Evolutionary conservation across 2,888 invertebrate genomes (phyloP), one percentile per base, ranked within the genome.

Genomic region (Diplazon laetatorius): DNA sequence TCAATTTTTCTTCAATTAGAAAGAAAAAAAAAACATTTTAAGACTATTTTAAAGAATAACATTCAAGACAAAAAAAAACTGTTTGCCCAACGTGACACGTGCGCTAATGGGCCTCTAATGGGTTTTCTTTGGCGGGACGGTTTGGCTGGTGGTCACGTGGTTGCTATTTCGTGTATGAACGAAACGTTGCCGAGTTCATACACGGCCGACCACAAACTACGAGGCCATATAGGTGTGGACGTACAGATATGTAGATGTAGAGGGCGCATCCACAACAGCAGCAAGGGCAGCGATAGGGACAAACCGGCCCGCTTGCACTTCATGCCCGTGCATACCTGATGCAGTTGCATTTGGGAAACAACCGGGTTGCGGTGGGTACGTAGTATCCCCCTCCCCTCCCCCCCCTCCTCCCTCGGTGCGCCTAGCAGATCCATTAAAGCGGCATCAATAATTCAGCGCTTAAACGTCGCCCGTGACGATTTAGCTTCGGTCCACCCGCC

Each of bases 361-460:
- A 52, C 69, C 68, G 52, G 55, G 18, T 9, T 62, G 63, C 48
- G 46, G 66, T 65, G 52, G n/a, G n/a, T n/a, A n/a, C n/a, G n/a
- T n/a, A n/a, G n/a, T n/a, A n/a, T n/a, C n/a, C n/a, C n/a, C n/a
- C n/a, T n/a, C n/a, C 50, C 22, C 25, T 20, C 14, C 22, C 35
- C 9, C 14, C 30, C 22, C 5, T 6, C 22, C 10, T 20, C 16
- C 57, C 48, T 16, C 50, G 10, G 46, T 71, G 65, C 65, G 18
- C 25, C 70, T 80, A 78, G 73, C 83, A 85, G 82, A 81, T 83
- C 85, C 85, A 86, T 85, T 85, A 85, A 81, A 81, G 81, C 80
- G 77, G 72, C 83, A 83, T 85, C 86, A 84, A 85, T 85, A 86
- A 85, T 85, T 85, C 84, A 86, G 73, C 66, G 82, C 52, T 83